These are phyloP conservation scores for Chaetorhynchus papuensis DNA, from an alignment of 2,113 vertebrate species.

Conservation along the genomic window DNA sequence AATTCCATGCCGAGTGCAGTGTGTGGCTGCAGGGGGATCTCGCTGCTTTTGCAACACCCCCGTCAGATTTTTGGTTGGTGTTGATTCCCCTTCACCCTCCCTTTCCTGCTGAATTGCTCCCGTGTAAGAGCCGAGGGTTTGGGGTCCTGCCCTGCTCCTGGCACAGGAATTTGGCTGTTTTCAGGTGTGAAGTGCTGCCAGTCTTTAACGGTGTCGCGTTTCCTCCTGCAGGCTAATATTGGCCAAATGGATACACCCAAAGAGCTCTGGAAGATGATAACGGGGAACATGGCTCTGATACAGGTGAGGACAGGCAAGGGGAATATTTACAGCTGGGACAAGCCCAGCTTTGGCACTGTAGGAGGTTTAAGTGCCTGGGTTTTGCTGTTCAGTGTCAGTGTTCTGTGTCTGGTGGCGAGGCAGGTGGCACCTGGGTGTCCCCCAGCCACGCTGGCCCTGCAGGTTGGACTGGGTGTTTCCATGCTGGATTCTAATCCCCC, in stretches of 20 bases:
- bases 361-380: background rate
- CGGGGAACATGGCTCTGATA: slow-evolving; percentile 95
- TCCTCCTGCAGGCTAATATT: slow-evolving; percentile 86
- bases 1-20: accelerated
- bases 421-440: background rate
- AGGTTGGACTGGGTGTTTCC: background rate
- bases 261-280: slow-evolving; percentile 97
- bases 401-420: background rate
- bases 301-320: slow-evolving; percentile 76
- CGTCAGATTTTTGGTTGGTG: accelerated
- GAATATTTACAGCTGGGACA: too few relatives aligned
- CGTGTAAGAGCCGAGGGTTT: background rate
- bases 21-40: background rate
- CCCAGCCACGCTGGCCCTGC: background rate
- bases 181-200: background rate
- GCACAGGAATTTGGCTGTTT: background rate
- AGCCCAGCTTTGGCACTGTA: accelerated
- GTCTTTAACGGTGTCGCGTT: background rate
- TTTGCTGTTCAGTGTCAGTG: background rate
- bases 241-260: slow-evolving; percentile 96
- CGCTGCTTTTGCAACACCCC: background rate
- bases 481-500: background rate
- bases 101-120: accelerated
- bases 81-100: accelerated
- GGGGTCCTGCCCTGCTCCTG: background rate